phyloP scores from a whole-genome alignment of 2,113 vertebrate species.

The Enhydra lutris region DNA sequence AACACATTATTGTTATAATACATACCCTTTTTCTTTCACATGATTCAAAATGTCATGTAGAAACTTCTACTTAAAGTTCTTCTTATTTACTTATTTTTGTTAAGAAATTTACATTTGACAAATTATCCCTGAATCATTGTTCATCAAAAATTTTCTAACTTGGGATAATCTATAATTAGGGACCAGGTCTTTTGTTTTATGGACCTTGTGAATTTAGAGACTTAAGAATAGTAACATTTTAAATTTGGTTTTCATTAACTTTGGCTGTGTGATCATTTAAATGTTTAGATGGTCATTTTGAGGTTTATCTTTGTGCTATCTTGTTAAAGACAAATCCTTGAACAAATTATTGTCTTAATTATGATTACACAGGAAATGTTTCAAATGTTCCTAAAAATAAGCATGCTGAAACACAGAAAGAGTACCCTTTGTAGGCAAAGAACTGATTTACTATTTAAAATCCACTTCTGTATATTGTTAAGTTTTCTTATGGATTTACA shows the following conservation, averaged over 20 bases:
- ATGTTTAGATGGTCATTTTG: background rate
- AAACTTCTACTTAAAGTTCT: background rate
- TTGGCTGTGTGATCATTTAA: background rate
- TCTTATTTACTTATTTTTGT: background rate
- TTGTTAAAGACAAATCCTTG: background rate
- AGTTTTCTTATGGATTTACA: slow-evolving; percentile 1
- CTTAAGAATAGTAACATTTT: background rate
- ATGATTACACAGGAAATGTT: slow-evolving; percentile 32
- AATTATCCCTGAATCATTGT: background rate
- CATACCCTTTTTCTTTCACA: background rate
- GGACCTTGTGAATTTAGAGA: background rate
- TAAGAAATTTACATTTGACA: background rate
- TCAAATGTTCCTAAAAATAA: slow-evolving; percentile 40
- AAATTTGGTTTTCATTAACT: slow-evolving; percentile 17
- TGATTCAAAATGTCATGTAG: background rate
- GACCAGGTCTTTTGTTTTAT: background rate
- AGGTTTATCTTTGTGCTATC: slow-evolving; percentile 35
- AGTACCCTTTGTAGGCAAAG: background rate
- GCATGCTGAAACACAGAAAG: background rate
- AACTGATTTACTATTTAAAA: slow-evolving; percentile 48
- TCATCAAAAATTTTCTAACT: background rate
- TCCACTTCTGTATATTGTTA: slow-evolving; percentile 6
- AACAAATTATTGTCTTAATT: slow-evolving; percentile 30
- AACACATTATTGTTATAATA: background rate
- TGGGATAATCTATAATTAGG: background rate